Conservation (phyloP, 2,888 invertebrate genomes). For the Platycheirus rosarum region DNA sequence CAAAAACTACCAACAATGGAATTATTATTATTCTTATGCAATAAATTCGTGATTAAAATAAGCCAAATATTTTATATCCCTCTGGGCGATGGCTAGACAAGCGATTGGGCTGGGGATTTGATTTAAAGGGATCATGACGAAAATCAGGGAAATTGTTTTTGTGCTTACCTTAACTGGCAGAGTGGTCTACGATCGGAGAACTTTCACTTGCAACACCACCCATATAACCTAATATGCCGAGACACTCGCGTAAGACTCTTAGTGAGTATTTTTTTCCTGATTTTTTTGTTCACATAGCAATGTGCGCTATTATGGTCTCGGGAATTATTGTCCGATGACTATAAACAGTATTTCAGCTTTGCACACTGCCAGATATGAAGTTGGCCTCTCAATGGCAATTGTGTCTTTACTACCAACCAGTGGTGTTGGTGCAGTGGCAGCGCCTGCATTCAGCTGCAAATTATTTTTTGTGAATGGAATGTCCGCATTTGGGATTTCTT, state of each 20-base stretch:
- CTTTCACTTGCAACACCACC: conserved; percentile 67
- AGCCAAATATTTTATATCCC: conserved; percentile 5
- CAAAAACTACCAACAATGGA: conserved; percentile 43
- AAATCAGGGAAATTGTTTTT: conserved; percentile 51
- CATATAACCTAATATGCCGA: conserved; percentile 57
- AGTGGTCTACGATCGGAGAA: conserved; percentile 38
- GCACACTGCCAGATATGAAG: background rate
- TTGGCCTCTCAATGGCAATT: conserved; percentile 4
- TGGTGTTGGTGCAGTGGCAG: background rate
- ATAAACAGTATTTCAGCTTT: conserved; percentile 48
- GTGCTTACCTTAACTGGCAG: conserved; percentile 3
- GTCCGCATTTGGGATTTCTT: conserved; percentile 58
- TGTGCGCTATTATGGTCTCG: conserved; percentile 58
- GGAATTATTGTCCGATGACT: conserved; percentile 62
- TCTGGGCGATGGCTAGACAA: conserved; percentile 25
- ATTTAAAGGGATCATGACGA: conserved; percentile 48
- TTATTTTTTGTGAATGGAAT: conserved; percentile 72
- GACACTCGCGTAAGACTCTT: conserved; percentile 35
- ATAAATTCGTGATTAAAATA: conserved; percentile 31
- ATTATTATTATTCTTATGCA: conserved; percentile 48
- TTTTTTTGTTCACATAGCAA: conserved; percentile 39
- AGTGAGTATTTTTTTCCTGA: conserved; percentile 7
- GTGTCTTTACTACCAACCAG: conserved; percentile 14
- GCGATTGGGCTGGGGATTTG: conserved; percentile 6
- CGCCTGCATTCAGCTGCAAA: conserved; percentile 45